A percentile compares a stretch with the other conserved stretches of the same genome.
phyloP scores from a whole-genome alignment of 2,888 invertebrate genomes.

The Craniophora ligustri region DNA sequence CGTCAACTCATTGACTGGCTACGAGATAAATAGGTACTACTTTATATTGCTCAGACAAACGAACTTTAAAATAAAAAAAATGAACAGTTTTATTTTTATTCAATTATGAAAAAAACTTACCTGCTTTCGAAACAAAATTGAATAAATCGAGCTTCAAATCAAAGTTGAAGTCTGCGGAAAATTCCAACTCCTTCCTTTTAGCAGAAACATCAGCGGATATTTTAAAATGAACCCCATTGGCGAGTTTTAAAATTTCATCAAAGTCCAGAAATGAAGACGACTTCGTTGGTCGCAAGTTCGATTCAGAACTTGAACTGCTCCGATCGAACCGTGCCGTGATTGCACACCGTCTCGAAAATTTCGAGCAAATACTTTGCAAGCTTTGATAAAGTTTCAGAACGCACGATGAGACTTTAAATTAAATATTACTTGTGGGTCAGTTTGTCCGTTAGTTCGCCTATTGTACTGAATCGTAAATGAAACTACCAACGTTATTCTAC shows the following conservation, averaged over 20 bases:
- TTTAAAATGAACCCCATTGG: conserved; percentile 70
- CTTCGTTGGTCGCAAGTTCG: conserved; percentile 74
- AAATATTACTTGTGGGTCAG: conserved; percentile 53
- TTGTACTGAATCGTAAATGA: conserved; percentile 12
- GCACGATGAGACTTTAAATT: conserved; percentile 55
- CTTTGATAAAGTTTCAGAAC: conserved; percentile 52
- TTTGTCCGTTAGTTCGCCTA: conserved; percentile 9
- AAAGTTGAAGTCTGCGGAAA: conserved; percentile 3
- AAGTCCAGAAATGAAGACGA: conserved; percentile 73
- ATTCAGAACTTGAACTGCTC: conserved; percentile 72
- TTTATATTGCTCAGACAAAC: no score
- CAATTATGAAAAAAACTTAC: no score
- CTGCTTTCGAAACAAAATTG: no score
- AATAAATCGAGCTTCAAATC: background rate
- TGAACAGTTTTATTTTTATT: no score
- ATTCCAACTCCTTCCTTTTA: conserved; percentile 17
- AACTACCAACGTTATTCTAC: background rate
- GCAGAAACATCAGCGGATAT: conserved; percentile 52
- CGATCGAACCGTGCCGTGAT: conserved; percentile 78
- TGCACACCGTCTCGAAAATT: conserved; percentile 76
- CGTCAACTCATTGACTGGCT: no score
- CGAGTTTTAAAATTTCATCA: conserved; percentile 81
- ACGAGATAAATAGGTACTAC: no score
- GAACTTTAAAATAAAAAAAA: no score
- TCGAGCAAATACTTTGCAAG: conserved; percentile 71